Conservation (phyloP, 92 coral and sea anemone genomes). For the Actinostola sp. region DNA sequence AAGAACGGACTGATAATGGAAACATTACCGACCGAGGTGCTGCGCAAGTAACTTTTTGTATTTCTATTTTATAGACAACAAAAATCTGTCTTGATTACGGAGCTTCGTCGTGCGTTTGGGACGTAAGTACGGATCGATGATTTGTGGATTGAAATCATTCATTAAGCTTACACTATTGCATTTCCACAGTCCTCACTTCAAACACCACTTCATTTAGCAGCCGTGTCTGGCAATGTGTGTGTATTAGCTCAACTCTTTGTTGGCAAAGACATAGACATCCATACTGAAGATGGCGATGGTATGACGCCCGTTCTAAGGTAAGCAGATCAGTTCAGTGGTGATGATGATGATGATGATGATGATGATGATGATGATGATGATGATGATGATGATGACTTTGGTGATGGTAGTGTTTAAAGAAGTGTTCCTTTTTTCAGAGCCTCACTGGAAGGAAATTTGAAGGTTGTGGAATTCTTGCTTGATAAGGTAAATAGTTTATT, state of each 20-base stretch:
- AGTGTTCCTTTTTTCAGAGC: slow-evolving; percentile 65
- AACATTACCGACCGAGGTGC: too few relatives aligned
- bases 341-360: background rate
- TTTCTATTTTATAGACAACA: slow-evolving; percentile 29
- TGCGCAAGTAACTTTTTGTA: background rate
- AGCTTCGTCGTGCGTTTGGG: slow-evolving; percentile 46
- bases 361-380: background rate
- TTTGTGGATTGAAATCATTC: background rate
- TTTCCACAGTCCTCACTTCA: slow-evolving; percentile 50
- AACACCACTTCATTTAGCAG: slow-evolving; percentile 74
- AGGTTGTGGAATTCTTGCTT: slow-evolving; percentile 59
- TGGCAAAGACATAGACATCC: slow-evolving; percentile 48
- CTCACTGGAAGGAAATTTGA: slow-evolving; percentile 69
- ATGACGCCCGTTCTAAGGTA: slow-evolving; percentile 74
- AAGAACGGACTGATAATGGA: background rate
- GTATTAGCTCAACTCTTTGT: slow-evolving; percentile 54
- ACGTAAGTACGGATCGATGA: slow-evolving; percentile 13
- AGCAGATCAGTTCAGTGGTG: background rate
- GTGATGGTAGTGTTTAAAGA: too few relatives aligned
- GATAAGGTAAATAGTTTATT: slow-evolving; percentile 80
- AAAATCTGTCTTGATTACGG: slow-evolving; percentile 51
- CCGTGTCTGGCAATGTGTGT: slow-evolving; percentile 65
- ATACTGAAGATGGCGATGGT: slow-evolving; percentile 66
- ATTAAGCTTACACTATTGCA: background rate
- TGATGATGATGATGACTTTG: too few relatives aligned